These are phyloP conservation scores for Eupithecia tripunctaria DNA, from an alignment of 2,888 invertebrate genomes.

Conservation along the genomic window DNA sequence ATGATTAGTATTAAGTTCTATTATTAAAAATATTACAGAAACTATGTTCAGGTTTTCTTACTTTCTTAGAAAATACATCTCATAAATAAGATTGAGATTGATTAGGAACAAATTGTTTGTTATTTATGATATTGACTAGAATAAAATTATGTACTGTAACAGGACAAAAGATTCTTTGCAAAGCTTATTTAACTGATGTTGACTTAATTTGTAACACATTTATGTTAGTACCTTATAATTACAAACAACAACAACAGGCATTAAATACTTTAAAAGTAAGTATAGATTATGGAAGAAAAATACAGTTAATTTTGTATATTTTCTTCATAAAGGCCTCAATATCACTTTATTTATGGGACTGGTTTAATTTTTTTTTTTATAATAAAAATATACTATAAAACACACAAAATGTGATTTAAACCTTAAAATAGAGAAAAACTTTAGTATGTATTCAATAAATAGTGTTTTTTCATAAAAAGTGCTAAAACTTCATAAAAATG, in stretches of 20 bases:
- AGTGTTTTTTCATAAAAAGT: background rate
- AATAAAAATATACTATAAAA: background rate
- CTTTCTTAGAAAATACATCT: background rate
- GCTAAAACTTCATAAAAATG: slow-evolving; percentile 18
- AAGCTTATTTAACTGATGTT: background rate
- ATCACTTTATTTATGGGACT: slow-evolving; percentile 62
- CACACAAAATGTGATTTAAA: background rate
- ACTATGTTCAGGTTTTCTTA: background rate
- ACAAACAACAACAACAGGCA: slow-evolving; percentile 19
- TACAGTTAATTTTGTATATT: slow-evolving; percentile 54
- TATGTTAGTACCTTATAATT: background rate
- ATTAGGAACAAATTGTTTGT: background rate
- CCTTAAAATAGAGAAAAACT: background rate
- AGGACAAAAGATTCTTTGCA: background rate
- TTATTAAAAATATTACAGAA: background rate
- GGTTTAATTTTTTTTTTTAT: background rate
- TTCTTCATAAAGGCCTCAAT: slow-evolving; percentile 75
- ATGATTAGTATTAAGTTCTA: background rate
- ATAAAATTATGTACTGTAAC: background rate
- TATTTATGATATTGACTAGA: slow-evolving; percentile 5
- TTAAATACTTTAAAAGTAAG: slow-evolving; percentile 39
- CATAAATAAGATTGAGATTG: background rate
- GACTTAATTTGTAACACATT: background rate
- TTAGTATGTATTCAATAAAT: slow-evolving; percentile 7
- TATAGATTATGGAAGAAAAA: slow-evolving; percentile 70